Percentiles rank a stretch among this genome's conserved stretches.
These are phyloP conservation scores for Pitta sordida DNA, from an alignment of 2,113 vertebrate species.

Conservation along the genomic window DNA sequence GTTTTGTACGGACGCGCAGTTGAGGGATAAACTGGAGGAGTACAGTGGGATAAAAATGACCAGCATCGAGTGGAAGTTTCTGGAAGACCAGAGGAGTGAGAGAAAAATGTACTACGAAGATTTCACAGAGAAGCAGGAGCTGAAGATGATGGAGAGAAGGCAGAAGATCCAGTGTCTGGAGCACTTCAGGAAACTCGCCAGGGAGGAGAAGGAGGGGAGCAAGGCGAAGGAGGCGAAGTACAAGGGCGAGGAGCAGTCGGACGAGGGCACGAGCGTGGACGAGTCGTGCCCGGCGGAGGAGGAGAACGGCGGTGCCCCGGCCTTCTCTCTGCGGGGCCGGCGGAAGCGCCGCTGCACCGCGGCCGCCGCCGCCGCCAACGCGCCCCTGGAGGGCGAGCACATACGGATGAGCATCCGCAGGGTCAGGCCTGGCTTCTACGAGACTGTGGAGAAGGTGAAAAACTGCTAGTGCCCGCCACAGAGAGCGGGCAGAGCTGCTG, in stretches of 20 bases:
- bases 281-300: neutral
- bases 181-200: conserved; percentile 62
- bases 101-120: conserved; percentile 68
- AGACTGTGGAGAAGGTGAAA: conserved; percentile 68
- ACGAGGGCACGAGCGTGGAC: conserved; percentile 38
- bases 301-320: conserved; percentile 1
- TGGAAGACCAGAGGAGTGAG: conserved; percentile 63
- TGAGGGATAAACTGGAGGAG: conserved; percentile 63
- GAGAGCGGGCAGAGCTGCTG: conserved; percentile 23
- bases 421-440: conserved; percentile 68
- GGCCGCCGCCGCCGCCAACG: fast-evolving
- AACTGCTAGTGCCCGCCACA: conserved; percentile 19
- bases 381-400: conserved; percentile 60
- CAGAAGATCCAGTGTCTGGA: conserved; percentile 64
- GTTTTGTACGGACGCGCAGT: conserved; percentile 39
- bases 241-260: conserved; percentile 9
- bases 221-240: conserved; percentile 11
- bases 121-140: conserved; percentile 59
- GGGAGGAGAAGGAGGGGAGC: conserved; percentile 51
- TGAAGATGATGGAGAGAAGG: conserved; percentile 62
- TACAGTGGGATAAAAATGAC: conserved; percentile 67
- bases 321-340: conserved; percentile 53
- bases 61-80: conserved; percentile 63
- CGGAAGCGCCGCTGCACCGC: conserved; percentile 47
- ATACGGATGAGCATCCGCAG: conserved; percentile 69